Evolutionary conservation across 2,797 vertebrate species (phyloP).

Genomic region (Lacerta bilineata): DNA sequence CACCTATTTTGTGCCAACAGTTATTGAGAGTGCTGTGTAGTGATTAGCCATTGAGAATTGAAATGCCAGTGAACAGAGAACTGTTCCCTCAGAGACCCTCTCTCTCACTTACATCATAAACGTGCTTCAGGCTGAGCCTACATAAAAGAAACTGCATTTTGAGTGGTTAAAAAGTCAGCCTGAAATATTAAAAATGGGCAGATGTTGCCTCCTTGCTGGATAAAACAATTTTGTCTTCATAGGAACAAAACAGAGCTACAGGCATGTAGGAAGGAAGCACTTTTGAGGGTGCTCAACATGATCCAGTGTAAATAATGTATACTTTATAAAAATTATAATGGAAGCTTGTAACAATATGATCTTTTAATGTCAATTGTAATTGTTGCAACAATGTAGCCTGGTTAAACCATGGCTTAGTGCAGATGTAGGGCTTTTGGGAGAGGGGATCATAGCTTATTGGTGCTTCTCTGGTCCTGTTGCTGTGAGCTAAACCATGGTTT

Average conservation of each 20-base stretch:
- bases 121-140: slow-evolving; percentile 81
- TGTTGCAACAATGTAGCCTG: too few relatives aligned
- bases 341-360: too few relatives aligned
- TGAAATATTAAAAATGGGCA: slow-evolving; percentile 73
- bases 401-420: too few relatives aligned
- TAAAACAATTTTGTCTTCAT: slow-evolving; percentile 73
- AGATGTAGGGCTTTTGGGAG: too few relatives aligned
- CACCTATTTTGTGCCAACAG: slow-evolving; percentile 90
- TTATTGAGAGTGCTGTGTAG: slow-evolving; percentile 78
- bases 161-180: slow-evolving; percentile 77
- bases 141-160: slow-evolving; percentile 81
- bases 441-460: too few relatives aligned
- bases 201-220: slow-evolving; percentile 71
- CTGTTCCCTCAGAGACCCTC: slow-evolving; percentile 77
- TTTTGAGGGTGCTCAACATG: slow-evolving; percentile 44
- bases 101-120: slow-evolving; percentile 82
- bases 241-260: slow-evolving; percentile 67
- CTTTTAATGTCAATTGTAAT: not conserved
- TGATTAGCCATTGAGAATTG: slow-evolving; percentile 70
- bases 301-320: slow-evolving; percentile 25
- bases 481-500: too few relatives aligned
- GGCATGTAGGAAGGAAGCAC: slow-evolving; percentile 50
- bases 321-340: not conserved
- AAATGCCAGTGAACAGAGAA: slow-evolving; percentile 68
- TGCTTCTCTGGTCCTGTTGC: too few relatives aligned